phyloP scores from a whole-genome alignment of 1,140 invertebrate species.

The Gerris buenoi region DNA sequence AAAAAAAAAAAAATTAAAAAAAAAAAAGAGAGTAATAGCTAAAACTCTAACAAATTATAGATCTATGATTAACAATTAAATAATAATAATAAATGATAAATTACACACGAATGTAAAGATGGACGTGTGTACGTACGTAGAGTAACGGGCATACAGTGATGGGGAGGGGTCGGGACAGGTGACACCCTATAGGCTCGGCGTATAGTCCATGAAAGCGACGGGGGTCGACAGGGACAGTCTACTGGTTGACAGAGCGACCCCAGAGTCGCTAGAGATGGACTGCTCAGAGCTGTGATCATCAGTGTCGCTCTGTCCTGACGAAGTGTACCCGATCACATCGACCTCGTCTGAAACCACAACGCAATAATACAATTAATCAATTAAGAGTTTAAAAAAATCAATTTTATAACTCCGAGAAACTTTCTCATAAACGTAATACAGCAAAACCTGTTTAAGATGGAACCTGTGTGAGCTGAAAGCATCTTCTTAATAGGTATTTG shows the following conservation, averaged over 20 bases:
- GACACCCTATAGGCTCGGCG: background rate
- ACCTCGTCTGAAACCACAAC: constrained; percentile 58
- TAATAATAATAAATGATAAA: background rate
- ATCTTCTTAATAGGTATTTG: too few relatives aligned
- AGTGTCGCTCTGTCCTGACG: constrained; percentile 61
- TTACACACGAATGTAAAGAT: too few relatives aligned
- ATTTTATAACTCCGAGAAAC: too few relatives aligned
- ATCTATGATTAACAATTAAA: background rate
- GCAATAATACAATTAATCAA: background rate
- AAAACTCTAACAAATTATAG: background rate
- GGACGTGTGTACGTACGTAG: too few relatives aligned
- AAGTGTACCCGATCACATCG: constrained; percentile 72
- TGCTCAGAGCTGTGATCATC: constrained; percentile 67
- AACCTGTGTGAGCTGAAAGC: too few relatives aligned
- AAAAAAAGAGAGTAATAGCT: background rate
- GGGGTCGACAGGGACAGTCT: constrained; percentile 44
- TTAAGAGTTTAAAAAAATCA: background rate
- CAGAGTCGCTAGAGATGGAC: constrained; percentile 58
- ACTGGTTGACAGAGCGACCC: constrained; percentile 55
- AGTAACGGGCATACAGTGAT: too few relatives aligned
- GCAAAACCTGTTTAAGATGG: too few relatives aligned
- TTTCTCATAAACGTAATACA: too few relatives aligned
- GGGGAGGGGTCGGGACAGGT: background rate
- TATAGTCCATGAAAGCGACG: constrained; percentile 19
- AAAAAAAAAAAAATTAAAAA: background rate